These are phyloP conservation scores for Poecilia picta DNA, from an alignment of 2,797 vertebrate species.

Conservation along the genomic window DNA sequence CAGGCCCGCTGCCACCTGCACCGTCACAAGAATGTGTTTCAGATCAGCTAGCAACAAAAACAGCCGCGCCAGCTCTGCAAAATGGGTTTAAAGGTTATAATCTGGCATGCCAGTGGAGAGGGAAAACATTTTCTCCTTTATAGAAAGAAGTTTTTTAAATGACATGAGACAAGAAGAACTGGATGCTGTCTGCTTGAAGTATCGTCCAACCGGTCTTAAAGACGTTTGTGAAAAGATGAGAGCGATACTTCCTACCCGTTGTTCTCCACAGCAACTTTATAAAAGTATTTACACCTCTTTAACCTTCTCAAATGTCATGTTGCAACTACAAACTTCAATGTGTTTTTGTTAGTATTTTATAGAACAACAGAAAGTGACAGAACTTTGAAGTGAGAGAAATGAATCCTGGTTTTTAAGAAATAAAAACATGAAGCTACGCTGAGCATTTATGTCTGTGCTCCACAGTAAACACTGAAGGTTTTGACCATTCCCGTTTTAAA, in stretches of 20 bases:
- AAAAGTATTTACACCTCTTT: background rate
- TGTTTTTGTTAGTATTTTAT: background rate
- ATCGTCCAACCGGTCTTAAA: slow-evolving; percentile 44
- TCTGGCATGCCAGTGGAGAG: background rate
- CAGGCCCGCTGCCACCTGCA: background rate
- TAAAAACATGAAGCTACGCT: background rate
- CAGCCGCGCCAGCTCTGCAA: background rate
- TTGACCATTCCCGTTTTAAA: background rate
- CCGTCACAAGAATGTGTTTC: background rate
- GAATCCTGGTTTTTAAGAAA: background rate
- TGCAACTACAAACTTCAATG: background rate
- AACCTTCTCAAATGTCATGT: background rate
- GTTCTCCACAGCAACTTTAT: background rate
- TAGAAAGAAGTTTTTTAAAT: background rate
- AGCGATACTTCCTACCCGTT: background rate
- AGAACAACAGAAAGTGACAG: background rate
- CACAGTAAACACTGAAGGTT: background rate
- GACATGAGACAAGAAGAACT: slow-evolving; percentile 21
- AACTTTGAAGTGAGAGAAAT: background rate
- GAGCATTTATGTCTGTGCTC: background rate
- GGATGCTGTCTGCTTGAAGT: slow-evolving; percentile 26
- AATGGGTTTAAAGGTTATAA: background rate
- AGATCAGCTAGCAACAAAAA: background rate
- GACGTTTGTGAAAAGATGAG: slow-evolving; percentile 14
- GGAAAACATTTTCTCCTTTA: background rate